Percentiles rank a stretch among this genome's conserved stretches.
phyloP scores from a whole-genome alignment of 2,113 vertebrate genomes.

The Ptilonorhynchus violaceus region DNA sequence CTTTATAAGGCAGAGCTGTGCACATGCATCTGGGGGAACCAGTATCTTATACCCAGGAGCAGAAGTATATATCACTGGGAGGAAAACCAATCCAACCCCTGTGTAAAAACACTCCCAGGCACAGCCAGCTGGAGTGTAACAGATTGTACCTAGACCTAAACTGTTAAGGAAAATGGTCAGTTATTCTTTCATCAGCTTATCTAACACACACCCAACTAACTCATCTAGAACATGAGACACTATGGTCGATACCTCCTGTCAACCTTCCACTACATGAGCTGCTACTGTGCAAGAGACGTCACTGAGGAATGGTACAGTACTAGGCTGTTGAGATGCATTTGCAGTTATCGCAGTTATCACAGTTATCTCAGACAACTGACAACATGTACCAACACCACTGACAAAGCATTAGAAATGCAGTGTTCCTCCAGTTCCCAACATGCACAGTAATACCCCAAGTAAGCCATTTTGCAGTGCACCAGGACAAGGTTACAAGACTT shows the following conservation, averaged over 20 bases:
- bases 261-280: accelerated
- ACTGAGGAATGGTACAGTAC: accelerated
- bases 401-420: accelerated
- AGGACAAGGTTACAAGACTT: neutral
- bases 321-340: neutral
- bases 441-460: accelerated
- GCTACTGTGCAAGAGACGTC: too few species aligned
- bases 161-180: accelerated
- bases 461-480: accelerated
- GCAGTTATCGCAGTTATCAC: too few species aligned
- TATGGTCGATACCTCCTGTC: accelerated
- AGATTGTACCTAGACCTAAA: neutral
- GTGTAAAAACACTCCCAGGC: neutral
- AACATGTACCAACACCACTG: accelerated
- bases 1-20: neutral
- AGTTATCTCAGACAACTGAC: neutral
- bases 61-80: neutral
- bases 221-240: accelerated
- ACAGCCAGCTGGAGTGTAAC: neutral
- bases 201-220: neutral
- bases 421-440: neutral
- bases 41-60: neutral
- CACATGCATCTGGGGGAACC: accelerated
- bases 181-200: neutral
- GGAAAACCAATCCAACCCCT: neutral